Base-by-base conservation (phyloP, 1,140 invertebrate genomes). In the Triops cancriformis region DNA sequence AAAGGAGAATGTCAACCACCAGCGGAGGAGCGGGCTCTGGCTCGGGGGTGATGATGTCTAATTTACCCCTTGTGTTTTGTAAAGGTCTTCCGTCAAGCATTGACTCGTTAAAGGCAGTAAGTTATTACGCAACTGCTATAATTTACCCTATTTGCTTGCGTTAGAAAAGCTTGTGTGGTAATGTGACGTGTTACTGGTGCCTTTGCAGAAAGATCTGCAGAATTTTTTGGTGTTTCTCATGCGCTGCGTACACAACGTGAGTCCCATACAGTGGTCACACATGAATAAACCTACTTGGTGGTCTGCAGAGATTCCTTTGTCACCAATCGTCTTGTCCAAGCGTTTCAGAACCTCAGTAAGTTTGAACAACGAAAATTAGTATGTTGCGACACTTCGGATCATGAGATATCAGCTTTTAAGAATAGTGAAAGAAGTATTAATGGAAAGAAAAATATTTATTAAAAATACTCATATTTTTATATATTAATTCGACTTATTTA, bases 11-110 rank as follows among this genome's bases (percentile, higher is more conserved):
- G 51, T 64, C 51, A 18, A 64, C 51, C 51, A 64, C 51, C 3
- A 64, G 51, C 18, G 51, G 51, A 23, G 51, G 51, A 64, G 23
- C n/a, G 11, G 51, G 51, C 2, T n/a, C 51, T n/a, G 51, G 51
- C 6, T 64, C 51, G 28, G 74, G 73, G 72, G 78, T 79, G 6
- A 79, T 79, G 78, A 64, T 79, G 42, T 79, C 78, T 10, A 79
- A 79, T 31, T 75, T 79, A 23, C 78, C 78, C 28, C 74, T 79
- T 6, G 28, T 79, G 27, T 79, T 79, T 73, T 28, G 51, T 23
- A 41, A 79, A 73, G 78, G 78, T 31, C 31, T 72, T 18, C 78
- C 78, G 7, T 72, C 74, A 31, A 76, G 42, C 26, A 37, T 79
- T 11, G 26, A 37, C 10, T 74, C 73, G 14, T 31, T 78, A 73